phyloP scores from a whole-genome alignment of 2,888 invertebrate genomes.

The Nowickia ferox region DNA sequence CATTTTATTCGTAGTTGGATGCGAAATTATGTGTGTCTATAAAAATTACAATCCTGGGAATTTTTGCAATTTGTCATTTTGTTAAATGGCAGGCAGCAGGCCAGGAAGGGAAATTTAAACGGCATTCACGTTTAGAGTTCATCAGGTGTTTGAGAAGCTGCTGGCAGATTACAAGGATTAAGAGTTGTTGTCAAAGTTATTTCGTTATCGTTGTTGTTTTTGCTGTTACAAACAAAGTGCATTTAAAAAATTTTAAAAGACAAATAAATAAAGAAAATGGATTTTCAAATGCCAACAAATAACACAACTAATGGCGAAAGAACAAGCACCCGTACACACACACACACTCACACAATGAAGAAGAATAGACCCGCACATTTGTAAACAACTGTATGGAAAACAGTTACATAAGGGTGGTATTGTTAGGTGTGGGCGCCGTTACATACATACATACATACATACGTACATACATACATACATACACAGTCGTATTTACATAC shows the following conservation, averaged over 20 bases:
- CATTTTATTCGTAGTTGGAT: slow-evolving; percentile 1
- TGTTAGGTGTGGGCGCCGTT: too few species aligned
- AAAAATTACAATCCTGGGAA: slow-evolving; percentile 74
- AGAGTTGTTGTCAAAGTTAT: slow-evolving; percentile 73
- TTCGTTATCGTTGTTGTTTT: slow-evolving; percentile 20
- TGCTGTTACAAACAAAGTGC: slow-evolving; percentile 71
- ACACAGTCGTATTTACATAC: slow-evolving; percentile 9
- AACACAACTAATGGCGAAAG: slow-evolving; percentile 1
- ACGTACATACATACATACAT: not conserved
- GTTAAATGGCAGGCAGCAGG: slow-evolving; percentile 57
- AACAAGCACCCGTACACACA: not conserved
- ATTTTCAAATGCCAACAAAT: slow-evolving; percentile 57
- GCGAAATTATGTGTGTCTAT: slow-evolving; percentile 75
- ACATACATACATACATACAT: not conserved
- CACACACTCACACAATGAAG: too few species aligned
- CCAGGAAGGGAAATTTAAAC: slow-evolving; percentile 20
- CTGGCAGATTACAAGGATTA: slow-evolving; percentile 80
- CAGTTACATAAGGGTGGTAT: not conserved
- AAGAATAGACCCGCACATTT: slow-evolving; percentile 51
- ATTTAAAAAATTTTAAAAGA: slow-evolving; percentile 65
- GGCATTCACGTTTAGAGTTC: slow-evolving; percentile 72
- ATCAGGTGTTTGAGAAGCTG: slow-evolving; percentile 78
- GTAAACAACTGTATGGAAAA: slow-evolving; percentile 8
- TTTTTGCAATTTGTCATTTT: slow-evolving; percentile 70
- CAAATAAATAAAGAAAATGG: slow-evolving; percentile 69